Evolutionary conservation across 2,888 invertebrate genomes (phyloP), one percentile per base, ranked within the genome.

Genomic region (Troilus luridus): DNA sequence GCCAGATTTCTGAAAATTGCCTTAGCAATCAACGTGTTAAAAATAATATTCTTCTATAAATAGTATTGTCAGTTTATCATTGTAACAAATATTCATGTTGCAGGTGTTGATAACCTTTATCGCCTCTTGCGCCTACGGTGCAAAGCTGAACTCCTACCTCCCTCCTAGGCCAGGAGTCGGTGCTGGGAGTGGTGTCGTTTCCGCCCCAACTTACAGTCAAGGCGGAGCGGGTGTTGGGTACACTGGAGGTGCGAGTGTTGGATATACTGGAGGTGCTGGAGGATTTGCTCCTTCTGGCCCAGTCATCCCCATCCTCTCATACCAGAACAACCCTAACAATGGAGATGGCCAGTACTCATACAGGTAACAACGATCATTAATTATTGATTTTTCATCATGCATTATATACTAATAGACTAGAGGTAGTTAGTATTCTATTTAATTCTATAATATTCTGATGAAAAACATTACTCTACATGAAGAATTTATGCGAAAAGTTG

Each of bases 291-390:
- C 92, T 14, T 88, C 91, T 72, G 93, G 93, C 17, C 92, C 93
- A 17, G 94, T 95, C 88, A 95, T 96, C 92, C 96, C 96, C 10
- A 96, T 96, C 92, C 93, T 96, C 24, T 94, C 95, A 91, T 96
- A 95, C 93, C 95, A 95, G 91, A 96, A 95, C 92, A 94, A 95
- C 85, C 96, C 96, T 93, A 95, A 96, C 93, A 96, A 96, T 64
- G 93, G 93, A n/a, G 96, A 96, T 93, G 96, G 96, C 90, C 95
- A 94, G 93, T 96, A 96, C 93, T 95, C 95, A 91, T 96, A 95
- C 94, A 96, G 96, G 96, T 96, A 93, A 90, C 54, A 85, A 56
- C 10, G 56, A 54, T n/a, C 6, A 21, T 64, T 10, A 64, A 11
- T 64, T 3, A n/a, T 21, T 64, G 6, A 21, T 19, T 0, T 10